A percentile compares a stretch with the other conserved stretches of the same genome.
phyloP scores from a whole-genome alignment of 2,113 vertebrate species.

The Cebidichthys violaceus region DNA sequence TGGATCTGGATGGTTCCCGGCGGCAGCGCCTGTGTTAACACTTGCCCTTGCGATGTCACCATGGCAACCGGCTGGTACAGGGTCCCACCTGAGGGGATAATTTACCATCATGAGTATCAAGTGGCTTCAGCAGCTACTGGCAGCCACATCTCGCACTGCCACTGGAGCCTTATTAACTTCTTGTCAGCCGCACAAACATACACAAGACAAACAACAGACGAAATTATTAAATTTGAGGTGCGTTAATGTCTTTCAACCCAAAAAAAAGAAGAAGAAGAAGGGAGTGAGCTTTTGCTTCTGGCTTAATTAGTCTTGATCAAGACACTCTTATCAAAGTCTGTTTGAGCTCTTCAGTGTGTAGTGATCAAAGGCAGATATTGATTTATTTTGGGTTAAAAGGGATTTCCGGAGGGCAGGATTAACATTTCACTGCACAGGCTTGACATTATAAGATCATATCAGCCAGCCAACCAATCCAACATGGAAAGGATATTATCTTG shows the following conservation, averaged over 20 bases:
- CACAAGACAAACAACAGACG: slow-evolving; percentile 44
- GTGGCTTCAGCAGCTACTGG: slow-evolving; percentile 57
- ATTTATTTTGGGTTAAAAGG: slow-evolving; percentile 79
- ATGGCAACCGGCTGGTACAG: slow-evolving; percentile 99
- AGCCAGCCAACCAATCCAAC: slow-evolving; percentile 26
- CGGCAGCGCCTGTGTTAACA: slow-evolving; percentile 94
- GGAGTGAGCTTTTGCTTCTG: slow-evolving; percentile 48
- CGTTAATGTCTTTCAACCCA: slow-evolving; percentile 56
- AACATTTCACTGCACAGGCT: slow-evolving; percentile 71
- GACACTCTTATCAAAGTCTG: slow-evolving; percentile 72
- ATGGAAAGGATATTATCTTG: slow-evolving; percentile 30
- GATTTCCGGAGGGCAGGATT: slow-evolving; percentile 79
- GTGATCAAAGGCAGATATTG: slow-evolving; percentile 77
- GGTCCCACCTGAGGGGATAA: slow-evolving; percentile 90
- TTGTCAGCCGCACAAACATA: slow-evolving; percentile 48
- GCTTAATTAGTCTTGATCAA: slow-evolving; percentile 78
- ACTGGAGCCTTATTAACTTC: slow-evolving; percentile 50
- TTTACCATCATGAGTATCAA: slow-evolving; percentile 71
- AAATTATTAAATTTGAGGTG: slow-evolving; percentile 63
- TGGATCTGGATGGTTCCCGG: slow-evolving; percentile 97
- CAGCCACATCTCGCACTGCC: slow-evolving; percentile 28
- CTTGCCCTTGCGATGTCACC: slow-evolving; percentile 99
- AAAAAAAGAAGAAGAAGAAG: slow-evolving; percentile 6
- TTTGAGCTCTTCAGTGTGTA: slow-evolving; percentile 72
- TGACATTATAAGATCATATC: slow-evolving; percentile 61